Evolutionary conservation across 2,888 invertebrate genomes (phyloP), one percentile per base, ranked within the genome.

Genomic region (Trachelus stipa): DNA sequence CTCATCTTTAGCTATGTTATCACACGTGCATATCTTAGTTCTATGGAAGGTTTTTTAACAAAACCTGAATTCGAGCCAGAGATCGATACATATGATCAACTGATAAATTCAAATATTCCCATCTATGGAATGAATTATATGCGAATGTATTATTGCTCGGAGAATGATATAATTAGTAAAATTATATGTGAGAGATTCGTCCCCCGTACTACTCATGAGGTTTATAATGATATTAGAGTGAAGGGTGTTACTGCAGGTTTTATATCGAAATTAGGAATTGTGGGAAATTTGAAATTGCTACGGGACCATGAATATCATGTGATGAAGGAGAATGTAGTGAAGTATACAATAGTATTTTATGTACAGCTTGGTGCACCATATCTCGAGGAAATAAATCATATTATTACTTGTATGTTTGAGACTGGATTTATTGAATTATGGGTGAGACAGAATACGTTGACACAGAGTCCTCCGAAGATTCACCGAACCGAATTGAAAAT

Each of bases 1-100:
- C 77, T 80, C 37, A 75, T 74, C n/a, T 76, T 79, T 31, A 37
- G 75, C 73, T 76, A 75, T 34, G 69, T 76, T 75, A 34, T 73
- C 15, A 69, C 71, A 33, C 68, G 69, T 12, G 56, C 76, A 12
- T 76, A 76, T 69, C 69, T 76, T 23, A 37, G 69, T 37, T 69
- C 35, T n/a, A 68, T 76, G 35, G 76, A 71, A 76, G 76, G 69
- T 33, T 69, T 69, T 37, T 76, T 76, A 71, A 76, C 76, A 33
- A 69, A n/a, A 12, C 76, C 76, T 6, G 9, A n/a, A 11, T 76
- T 30, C 35, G 31, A n/a, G 11, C 69, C 76, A 69, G 71, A 76
- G 35, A 69, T 76, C 6, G 34, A 35, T 33, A 76, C 76, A 6
- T 69, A 68, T 30, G 69, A 69, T 33, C 68, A 76, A 11, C 30